Percentiles rank a stretch among this genome's conserved stretches.
Conservation (phyloP, 2,797 vertebrate genomes). For the Amniataba percoides region DNA sequence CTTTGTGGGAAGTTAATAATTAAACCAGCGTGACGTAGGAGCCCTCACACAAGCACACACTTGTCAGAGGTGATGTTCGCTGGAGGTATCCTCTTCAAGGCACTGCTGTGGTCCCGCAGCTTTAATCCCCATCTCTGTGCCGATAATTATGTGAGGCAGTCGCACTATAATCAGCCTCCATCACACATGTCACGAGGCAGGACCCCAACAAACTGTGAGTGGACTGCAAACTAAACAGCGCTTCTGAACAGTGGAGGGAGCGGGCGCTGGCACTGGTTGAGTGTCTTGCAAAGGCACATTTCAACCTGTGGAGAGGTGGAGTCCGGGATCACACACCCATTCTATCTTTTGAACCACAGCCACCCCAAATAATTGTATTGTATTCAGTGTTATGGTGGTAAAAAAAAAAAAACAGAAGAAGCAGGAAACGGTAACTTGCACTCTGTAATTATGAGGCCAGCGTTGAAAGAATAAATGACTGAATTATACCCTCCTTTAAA, state of each 20-base stretch:
- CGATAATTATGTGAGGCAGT: background rate
- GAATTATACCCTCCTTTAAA: background rate
- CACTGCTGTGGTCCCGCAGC: background rate
- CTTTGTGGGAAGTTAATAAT: constrained; percentile 43
- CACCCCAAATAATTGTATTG: background rate
- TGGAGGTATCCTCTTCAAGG: background rate
- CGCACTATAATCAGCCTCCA: background rate
- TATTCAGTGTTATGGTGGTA: background rate
- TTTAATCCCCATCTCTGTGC: background rate
- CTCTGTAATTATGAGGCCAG: background rate
- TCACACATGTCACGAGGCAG: background rate
- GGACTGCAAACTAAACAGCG: background rate
- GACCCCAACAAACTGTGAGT: background rate
- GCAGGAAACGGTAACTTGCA: background rate
- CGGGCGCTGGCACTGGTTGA: background rate
- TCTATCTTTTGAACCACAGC: background rate
- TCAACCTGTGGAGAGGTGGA: background rate
- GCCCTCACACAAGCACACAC: constrained; percentile 20
- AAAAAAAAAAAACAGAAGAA: background rate
- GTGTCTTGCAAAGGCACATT: background rate
- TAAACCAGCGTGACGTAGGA: background rate
- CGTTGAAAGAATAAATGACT: background rate
- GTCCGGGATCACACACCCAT: background rate
- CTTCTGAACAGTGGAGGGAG: background rate
- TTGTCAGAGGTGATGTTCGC: constrained; percentile 1